Base-by-base conservation (phyloP, 2,797 vertebrate genomes). In the Aldrovandia affinis region DNA sequence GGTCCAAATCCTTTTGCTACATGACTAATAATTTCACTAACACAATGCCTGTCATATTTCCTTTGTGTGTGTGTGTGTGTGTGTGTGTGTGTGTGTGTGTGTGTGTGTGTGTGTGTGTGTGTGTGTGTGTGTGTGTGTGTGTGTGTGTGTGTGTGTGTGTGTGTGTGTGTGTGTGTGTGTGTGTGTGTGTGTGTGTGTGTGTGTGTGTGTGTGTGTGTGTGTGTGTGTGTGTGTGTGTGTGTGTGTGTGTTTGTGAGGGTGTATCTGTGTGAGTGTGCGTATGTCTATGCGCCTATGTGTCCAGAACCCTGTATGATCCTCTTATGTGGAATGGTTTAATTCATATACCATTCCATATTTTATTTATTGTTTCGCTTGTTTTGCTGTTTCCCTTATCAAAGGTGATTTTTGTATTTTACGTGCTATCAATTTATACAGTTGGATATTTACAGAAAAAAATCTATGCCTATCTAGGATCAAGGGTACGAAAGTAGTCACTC, bases 11-110 rank as follows among this genome's bases (percentile, higher is more conserved):
- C 83, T 75, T 81, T 55, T 36, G 81, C 70, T 73, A 83, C 79
- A 61, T 63, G 25, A 85, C 73, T 83, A 82, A 83, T 39, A 15
- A 86, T 88, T 86, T 83, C 80, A 86, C 84, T 63, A 81, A 81
- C 83, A 36, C 85, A 89, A 89, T 88, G 88, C 84, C 82, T 44
- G 82, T 52, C 7, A 86, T 79, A 86, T 88, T 83, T 77, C 42
- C 12, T 18, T n/a, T 22, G 10, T 36, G 81, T 39, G n/a, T 55
- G 81, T 82, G 81, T 42, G 50, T n/a, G 42, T 22, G 39, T 20
- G 33, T 44, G 73, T 15, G 2, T 25, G 22, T 22, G 22, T 7
- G 22, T 63, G 59, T n/a, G 25, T 65, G 47, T 30, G 8, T 65
- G 47, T 30, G 8, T 22, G 10, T 36, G 81, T 39, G n/a, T 55